Conservation (phyloP, 1,140 invertebrate genomes). For the Drosophila gunungcola region DNA sequence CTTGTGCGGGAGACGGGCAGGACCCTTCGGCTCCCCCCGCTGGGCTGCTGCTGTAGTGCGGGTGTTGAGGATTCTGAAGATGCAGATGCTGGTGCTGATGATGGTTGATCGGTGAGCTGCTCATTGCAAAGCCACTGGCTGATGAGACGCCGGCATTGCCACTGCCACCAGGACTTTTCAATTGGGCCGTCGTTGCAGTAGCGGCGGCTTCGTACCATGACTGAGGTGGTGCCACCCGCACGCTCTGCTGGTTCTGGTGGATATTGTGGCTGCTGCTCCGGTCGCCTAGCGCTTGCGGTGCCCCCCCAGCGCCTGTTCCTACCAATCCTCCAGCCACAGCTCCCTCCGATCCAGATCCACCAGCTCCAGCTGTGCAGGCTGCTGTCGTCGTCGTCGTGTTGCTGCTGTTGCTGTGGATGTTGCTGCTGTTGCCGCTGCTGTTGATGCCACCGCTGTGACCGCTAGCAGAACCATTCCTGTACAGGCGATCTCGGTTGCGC, state of each 20-base stretch:
- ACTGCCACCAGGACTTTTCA: conserved; percentile 84
- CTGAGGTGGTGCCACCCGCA: conserved; percentile 64
- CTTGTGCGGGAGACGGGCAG: conserved; percentile 76
- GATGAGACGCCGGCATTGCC: conserved; percentile 83
- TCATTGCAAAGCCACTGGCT: conserved; percentile 76
- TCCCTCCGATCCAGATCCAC: conserved; percentile 49
- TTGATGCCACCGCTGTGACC: conserved; percentile 63
- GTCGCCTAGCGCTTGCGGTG: conserved; percentile 70
- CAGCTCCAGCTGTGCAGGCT: conserved; percentile 45
- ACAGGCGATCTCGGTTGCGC: conserved; percentile 68
- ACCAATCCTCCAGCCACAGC: conserved; percentile 83
- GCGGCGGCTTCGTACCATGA: conserved; percentile 84
- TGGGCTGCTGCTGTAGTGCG: conserved; percentile 50
- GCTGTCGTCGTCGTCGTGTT: conserved; percentile 58
- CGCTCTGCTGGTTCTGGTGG: conserved; percentile 63
- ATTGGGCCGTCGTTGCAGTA: conserved; percentile 75
- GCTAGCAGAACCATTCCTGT: conserved; percentile 75
- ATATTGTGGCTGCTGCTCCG: conserved; percentile 77
- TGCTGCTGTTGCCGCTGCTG: conserved; percentile 32
- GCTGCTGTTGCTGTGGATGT: conserved; percentile 22
- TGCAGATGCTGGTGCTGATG: conserved; percentile 57
- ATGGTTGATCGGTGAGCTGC: conserved; percentile 78
- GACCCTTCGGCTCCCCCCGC: conserved; percentile 38
- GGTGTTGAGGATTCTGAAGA: conserved; percentile 61
- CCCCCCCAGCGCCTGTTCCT: conserved; percentile 60